Base-by-base conservation (phyloP, 2,888 invertebrate genomes). In the Habrosyne pyritoides region DNA sequence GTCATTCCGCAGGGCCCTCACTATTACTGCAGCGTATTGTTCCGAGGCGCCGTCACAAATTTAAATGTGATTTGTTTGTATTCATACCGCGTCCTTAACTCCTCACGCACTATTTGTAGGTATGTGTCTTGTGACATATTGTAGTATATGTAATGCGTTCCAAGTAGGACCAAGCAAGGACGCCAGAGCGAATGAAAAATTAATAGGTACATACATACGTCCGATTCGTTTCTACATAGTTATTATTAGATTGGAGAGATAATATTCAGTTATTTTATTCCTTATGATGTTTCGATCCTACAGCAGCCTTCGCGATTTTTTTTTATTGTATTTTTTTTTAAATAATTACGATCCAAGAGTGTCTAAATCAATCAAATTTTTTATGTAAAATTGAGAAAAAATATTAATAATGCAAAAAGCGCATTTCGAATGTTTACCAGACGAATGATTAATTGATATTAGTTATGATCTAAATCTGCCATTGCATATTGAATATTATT, bases 41-140 rank as follows among this genome's bases (percentile, higher is more conserved):
- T 71, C 67, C 64, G 66, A 71, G 71, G 18, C 73, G 63, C 71
- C 68, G 77, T 71, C 76, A 74, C 79, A 83, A 84, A 86, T 86
- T 87, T 81, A 82, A 86, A 86, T 87, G 77, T 62, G 70, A 77
- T 79, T 84, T 83, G 81, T 91, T 89, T 82, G 79, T 90, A 90
- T 91, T 88, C 91, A 87, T 76, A 75, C 75, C 64, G 69, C 84
- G 83, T 84, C 69, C 24, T 24, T 24, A 24, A 24, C 24, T 24
- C 24, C 75, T 67, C 75, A 77, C 77, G 75, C 75, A 77, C 77
- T 77, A 71, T 77, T 72, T 75, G 77, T 81, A 77, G 70, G 72
- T 79, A 79, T 78, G 73, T 75, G 54, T 79, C 77, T 80, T 82
- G 80, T 83, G 80, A 84, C 82, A 83, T 79, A 79, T 80, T 76